Evolutionary conservation across 2,797 vertebrate genomes (phyloP), one percentile per base, ranked within the genome.

Genomic region (Alosa sapidissima): DNA sequence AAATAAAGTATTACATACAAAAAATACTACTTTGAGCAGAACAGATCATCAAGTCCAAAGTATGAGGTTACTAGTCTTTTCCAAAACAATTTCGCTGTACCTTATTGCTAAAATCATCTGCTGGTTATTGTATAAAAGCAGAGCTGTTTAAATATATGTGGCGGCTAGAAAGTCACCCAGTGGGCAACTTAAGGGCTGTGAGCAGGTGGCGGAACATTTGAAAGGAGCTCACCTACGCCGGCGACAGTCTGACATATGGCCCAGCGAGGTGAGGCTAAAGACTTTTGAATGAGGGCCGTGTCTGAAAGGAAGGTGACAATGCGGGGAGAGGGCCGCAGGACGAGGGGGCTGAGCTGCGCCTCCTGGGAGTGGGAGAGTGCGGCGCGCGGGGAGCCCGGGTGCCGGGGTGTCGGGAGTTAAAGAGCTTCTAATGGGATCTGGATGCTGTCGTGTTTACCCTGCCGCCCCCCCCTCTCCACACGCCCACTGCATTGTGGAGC

Each of bases 381-480:
- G 41, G 72, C 36, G 72, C 16, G 19, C 21, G 88, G 90, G 92
- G 91, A 91, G 91, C 92, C 90, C 91, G 94, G 16, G 54, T 55
- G 54, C 54, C 54, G 54, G 54, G 90, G 93, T 94, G 92, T 94
- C 92, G 92, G 13, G 92, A 95, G 94, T 95, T 96, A 96, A 96
- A 96, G 95, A 95, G 95, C 92, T 95, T 95, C 95, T 96, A 96
- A 96, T 96, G 93, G 94, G 95, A 95, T 93, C 90, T 94, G 91
- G 94, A 94, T 95, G 94, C 95, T 94, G 95, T 93, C 89, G 89
- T 96, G 94, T 96, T 95, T 96, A 95, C 94, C 94, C 92, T 93
- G 91, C 60, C 92, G 91, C 55, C 89, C 91, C 93, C 87, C 72
- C 86, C 88, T 82, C 81, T 84, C 90, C 87, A 90, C 94, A 95